These are phyloP conservation scores for Megaceryle alcyon DNA, from an alignment of 2,797 vertebrate genomes.

Conservation along the genomic window DNA sequence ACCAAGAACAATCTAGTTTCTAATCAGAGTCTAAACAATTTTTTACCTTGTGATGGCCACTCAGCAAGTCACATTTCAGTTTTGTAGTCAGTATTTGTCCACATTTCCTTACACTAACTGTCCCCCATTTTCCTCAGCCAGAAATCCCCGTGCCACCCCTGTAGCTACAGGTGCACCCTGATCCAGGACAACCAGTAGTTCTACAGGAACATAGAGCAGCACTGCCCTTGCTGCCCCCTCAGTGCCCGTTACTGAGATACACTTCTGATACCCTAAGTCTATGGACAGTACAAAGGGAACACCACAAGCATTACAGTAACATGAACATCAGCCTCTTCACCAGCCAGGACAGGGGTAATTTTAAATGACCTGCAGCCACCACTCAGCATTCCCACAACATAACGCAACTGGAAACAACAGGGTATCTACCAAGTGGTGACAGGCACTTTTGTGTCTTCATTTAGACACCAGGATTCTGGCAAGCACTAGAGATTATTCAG, in stretches of 20 bases:
- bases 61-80: background rate
- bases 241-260: background rate
- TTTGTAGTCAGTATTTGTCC: background rate
- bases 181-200: accelerated
- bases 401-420: background rate
- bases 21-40: background rate
- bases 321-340: background rate
- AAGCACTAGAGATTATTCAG: background rate
- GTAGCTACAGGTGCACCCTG: background rate
- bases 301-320: background rate
- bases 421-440: background rate
- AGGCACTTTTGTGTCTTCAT: background rate
- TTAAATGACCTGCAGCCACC: background rate
- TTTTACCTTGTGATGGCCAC: background rate
- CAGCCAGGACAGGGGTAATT: background rate
- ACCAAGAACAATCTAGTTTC: background rate
- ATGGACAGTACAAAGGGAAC: background rate
- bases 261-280: background rate
- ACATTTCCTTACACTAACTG: background rate
- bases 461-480: background rate
- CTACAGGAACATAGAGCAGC: background rate
- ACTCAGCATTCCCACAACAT: background rate
- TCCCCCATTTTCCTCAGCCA: background rate
- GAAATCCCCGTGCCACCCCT: background rate
- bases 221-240: background rate